phyloP scores from a whole-genome alignment of 2,113 vertebrate genomes.

The Lethenteron reissneri region DNA sequence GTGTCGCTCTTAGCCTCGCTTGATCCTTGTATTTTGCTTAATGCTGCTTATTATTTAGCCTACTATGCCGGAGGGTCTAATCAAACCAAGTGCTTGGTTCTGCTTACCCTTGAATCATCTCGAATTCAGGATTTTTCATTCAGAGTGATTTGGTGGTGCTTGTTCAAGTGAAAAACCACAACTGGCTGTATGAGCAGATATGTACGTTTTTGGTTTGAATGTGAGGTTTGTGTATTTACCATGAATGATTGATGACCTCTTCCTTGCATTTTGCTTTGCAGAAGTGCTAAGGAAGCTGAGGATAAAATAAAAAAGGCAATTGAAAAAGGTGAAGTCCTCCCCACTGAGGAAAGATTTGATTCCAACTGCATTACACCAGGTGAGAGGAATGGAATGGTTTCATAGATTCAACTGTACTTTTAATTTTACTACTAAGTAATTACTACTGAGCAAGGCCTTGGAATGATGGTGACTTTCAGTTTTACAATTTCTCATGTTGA shows the following conservation, averaged over 20 bases:
- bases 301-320: conserved; percentile 93
- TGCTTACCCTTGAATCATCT: too few relatives aligned
- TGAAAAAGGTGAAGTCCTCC: conserved; percentile 84
- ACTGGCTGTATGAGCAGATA: too few relatives aligned
- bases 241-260: not conserved
- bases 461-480: conserved; percentile 10
- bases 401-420: not conserved
- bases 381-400: conserved; percentile 16
- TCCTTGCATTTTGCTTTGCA: conserved; percentile 15
- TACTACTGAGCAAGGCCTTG: not conserved
- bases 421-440: conserved; percentile 5
- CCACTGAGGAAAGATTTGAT: conserved; percentile 80
- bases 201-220: too few relatives aligned
- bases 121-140: too few relatives aligned
- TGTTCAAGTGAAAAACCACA: too few relatives aligned
- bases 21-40: too few relatives aligned
- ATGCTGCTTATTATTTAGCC: too few relatives aligned
- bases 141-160: too few relatives aligned
- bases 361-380: conserved; percentile 97
- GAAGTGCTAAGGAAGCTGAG: conserved; percentile 92
- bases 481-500: conserved; percentile 6
- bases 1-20: too few relatives aligned
- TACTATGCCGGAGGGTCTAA: too few relatives aligned
- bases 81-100: too few relatives aligned
- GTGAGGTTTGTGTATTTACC: too few relatives aligned